phyloP scores from a whole-genome alignment of 2,797 vertebrate genomes.

The Sus cebifrons region DNA sequence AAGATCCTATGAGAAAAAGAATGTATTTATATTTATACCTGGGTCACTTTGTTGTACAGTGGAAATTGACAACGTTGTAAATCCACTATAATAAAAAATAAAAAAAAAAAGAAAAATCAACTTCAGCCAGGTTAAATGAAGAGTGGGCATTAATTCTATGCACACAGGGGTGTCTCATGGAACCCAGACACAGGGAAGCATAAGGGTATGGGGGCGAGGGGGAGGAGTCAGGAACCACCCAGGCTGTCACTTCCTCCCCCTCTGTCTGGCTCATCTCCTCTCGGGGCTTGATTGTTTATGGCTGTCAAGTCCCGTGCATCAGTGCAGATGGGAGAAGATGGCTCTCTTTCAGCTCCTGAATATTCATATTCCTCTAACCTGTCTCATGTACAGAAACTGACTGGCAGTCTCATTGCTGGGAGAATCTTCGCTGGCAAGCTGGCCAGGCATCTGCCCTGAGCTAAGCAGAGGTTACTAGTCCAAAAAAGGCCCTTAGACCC shows the following conservation, averaged over 20 bases:
- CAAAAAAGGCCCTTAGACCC: neutral
- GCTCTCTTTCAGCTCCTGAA: neutral
- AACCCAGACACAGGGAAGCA: neutral
- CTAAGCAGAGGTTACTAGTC: neutral
- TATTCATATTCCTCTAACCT: neutral
- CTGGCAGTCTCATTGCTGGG: neutral
- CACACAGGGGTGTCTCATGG: neutral
- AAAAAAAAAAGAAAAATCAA: neutral
- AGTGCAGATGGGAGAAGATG: neutral
- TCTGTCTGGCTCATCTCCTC: neutral
- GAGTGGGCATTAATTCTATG: neutral
- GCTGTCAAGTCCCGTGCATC: neutral
- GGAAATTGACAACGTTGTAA: no score
- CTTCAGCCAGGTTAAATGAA: neutral
- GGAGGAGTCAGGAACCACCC: neutral
- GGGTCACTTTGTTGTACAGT: no score
- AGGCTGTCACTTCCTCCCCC: fast-evolving
- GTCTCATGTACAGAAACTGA: neutral
- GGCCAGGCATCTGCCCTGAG: neutral
- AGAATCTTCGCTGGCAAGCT: neutral
- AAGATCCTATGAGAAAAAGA: no score
- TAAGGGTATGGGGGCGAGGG: no score
- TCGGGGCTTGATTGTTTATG: neutral
- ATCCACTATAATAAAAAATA: no score
- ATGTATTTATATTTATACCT: no score